These are phyloP conservation scores for Limosa lapponica DNA, from an alignment of 2,797 vertebrate genomes.

Conservation along the genomic window DNA sequence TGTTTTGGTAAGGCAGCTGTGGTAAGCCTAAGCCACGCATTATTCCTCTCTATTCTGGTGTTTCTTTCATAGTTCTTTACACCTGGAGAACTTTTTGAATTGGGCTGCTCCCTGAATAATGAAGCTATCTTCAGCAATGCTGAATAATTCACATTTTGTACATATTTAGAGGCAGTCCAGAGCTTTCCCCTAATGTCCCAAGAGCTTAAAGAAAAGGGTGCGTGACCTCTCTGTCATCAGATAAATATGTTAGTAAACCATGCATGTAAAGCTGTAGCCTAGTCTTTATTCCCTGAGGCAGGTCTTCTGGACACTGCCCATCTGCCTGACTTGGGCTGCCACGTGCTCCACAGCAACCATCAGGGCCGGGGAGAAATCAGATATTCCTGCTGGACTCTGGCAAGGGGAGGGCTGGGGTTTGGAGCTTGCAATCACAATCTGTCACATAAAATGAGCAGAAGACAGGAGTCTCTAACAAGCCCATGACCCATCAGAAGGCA, in stretches of 20 bases:
- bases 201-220: background rate
- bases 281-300: background rate
- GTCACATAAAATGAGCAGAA: background rate
- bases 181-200: background rate
- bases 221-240: background rate
- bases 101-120: background rate
- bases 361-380: background rate
- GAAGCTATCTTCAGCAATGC: background rate
- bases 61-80: slow-evolving; percentile 4
- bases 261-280: slow-evolving; percentile 12
- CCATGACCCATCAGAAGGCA: background rate
- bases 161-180: background rate
- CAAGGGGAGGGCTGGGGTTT: background rate
- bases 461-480: background rate
- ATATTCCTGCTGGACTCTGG: background rate
- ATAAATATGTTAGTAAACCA: background rate
- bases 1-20: background rate
- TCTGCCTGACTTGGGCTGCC: background rate
- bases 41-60: background rate
- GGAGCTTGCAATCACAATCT: background rate
- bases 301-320: background rate
- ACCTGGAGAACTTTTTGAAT: background rate
- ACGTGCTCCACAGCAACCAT: background rate
- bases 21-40: background rate
- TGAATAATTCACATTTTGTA: slow-evolving; percentile 39